Evolutionary conservation across 1,140 invertebrate genomes (phyloP).

Genomic region (Bombus ignitus): DNA sequence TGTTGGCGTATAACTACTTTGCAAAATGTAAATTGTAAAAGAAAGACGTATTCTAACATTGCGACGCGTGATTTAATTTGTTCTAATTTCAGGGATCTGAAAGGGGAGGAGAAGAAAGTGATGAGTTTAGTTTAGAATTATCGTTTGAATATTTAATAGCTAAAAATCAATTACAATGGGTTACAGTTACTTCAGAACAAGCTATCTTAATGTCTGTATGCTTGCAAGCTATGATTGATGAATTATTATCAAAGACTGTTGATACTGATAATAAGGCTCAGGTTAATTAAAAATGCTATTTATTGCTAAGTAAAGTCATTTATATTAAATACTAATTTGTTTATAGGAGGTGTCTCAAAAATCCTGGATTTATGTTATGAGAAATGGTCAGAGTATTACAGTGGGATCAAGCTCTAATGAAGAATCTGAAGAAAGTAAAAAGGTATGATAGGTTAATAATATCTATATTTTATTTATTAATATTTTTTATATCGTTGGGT

Average conservation of each 20-base stretch:
- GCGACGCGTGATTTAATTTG: constrained; percentile 2
- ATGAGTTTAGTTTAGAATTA: constrained; percentile 87
- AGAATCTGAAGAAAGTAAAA: constrained; percentile 64
- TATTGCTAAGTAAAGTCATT: constrained; percentile 53
- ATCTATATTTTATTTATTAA: constrained; percentile 13
- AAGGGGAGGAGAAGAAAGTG: constrained; percentile 68
- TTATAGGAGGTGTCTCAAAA: constrained; percentile 71
- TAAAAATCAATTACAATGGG: constrained; percentile 96
- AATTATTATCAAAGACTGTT: constrained; percentile 92
- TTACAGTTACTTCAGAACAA: constrained; percentile 94
- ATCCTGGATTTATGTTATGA: constrained; percentile 83
- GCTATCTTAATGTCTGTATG: constrained; percentile 97
- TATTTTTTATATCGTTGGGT: background rate
- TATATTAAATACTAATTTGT: constrained; percentile 69
- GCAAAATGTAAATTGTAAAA: constrained; percentile 85
- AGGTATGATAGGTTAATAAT: constrained; percentile 43
- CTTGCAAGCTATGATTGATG: constrained; percentile 97
- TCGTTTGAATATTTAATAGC: constrained; percentile 98
- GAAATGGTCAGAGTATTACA: constrained; percentile 82
- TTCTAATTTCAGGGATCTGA: constrained; percentile 67
- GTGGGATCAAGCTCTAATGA: constrained; percentile 71
- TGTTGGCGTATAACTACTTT: constrained; percentile 97
- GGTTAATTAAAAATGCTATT: constrained; percentile 68
- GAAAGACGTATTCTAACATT: constrained; percentile 10
- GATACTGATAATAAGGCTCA: constrained; percentile 79